These are phyloP conservation scores for Drosophila truncata DNA, from an alignment of 1,140 invertebrate genomes.

Conservation along the genomic window DNA sequence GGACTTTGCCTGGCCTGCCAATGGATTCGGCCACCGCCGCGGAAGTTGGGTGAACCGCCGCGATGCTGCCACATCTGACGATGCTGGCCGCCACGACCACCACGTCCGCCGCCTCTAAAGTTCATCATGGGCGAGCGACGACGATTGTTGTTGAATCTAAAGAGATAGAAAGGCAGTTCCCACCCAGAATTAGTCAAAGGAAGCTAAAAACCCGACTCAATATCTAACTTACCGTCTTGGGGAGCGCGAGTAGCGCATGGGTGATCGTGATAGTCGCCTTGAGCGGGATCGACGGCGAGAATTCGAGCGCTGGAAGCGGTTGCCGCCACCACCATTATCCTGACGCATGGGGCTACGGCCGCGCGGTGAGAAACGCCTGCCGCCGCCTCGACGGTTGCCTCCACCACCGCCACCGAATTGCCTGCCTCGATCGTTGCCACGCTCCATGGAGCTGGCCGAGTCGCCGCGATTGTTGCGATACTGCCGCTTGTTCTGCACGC, in stretches of 20 bases:
- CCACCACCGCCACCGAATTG: constrained; percentile 64
- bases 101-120: constrained; percentile 69
- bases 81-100: constrained; percentile 52
- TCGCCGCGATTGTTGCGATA: constrained; percentile 94
- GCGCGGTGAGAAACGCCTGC: constrained; percentile 73
- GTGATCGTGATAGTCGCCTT: constrained; percentile 74
- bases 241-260: constrained; percentile 79
- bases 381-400: constrained; percentile 40
- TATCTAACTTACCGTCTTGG: constrained; percentile 68
- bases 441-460: constrained; percentile 88
- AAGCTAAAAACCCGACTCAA: no score
- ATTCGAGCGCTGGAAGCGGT: constrained; percentile 78
- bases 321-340: constrained; percentile 66
- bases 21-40: constrained; percentile 66
- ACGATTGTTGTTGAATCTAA: constrained; percentile 77
- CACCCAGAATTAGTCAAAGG: not conserved
- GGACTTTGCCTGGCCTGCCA: constrained; percentile 74
- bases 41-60: constrained; percentile 54
- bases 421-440: constrained; percentile 58
- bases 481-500: constrained; percentile 92
- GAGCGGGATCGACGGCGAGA: constrained; percentile 79
- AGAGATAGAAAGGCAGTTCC: not conserved
- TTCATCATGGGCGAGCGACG: constrained; percentile 76
- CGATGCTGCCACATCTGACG: constrained; percentile 62
- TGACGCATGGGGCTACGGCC: constrained; percentile 74